Conservation (phyloP, 1,140 invertebrate genomes). For the Oncopodura yosiiana region DNA sequence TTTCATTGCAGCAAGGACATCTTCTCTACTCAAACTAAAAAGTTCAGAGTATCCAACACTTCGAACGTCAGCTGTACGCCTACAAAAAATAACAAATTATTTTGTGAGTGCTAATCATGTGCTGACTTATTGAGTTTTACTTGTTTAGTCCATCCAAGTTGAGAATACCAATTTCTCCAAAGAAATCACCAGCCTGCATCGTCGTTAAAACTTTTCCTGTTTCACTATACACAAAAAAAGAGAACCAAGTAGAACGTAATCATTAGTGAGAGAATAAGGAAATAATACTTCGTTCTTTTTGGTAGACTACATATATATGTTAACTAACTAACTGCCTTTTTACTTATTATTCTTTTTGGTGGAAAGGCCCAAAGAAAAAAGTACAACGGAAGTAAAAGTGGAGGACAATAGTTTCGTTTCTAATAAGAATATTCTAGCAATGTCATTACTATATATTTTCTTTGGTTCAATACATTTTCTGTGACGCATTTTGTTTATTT, state of each 20-base stretch:
- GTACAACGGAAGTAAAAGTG: no score
- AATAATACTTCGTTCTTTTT: no score
- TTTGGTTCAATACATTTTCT: no score
- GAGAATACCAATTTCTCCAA: conserved; percentile 93
- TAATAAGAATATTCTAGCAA: no score
- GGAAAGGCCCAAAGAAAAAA: no score
- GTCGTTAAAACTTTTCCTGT: conserved; percentile 83
- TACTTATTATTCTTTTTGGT: no score
- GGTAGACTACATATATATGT: no score
- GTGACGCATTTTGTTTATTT: no score
- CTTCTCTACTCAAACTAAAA: conserved; percentile 88
- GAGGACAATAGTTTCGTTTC: no score
- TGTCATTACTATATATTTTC: no score
- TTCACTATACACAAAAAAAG: conserved; percentile 53
- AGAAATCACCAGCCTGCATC: conserved; percentile 96
- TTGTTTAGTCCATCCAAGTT: conserved; percentile 92
- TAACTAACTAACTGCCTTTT: no score
- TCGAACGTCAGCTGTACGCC: conserved; percentile 86
- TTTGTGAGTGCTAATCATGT: neutral
- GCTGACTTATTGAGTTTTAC: conserved; percentile 57
- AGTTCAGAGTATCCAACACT: conserved; percentile 93
- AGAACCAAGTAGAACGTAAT: neutral
- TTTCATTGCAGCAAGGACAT: conserved; percentile 86
- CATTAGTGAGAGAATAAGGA: no score
- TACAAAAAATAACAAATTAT: conserved; percentile 41